A percentile compares a stretch with the other conserved stretches of the same genome.
Evolutionary conservation across 2,888 invertebrate genomes (phyloP).

Genomic region (Ormia ochracea): DNA sequence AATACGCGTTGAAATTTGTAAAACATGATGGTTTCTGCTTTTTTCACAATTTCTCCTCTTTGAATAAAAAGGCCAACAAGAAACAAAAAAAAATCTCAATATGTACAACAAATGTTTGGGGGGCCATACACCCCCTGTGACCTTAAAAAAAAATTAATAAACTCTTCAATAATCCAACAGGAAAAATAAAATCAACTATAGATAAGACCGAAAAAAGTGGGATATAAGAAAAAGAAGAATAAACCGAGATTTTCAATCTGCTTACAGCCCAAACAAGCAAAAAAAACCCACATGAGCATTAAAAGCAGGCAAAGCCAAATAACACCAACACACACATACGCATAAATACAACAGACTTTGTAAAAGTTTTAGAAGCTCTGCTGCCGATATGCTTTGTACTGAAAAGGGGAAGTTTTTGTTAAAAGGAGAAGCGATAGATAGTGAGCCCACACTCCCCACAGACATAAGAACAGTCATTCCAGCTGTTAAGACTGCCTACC

Average conservation of each 20-base stretch:
- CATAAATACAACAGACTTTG: background rate
- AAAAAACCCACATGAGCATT: constrained; percentile 18
- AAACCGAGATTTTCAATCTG: constrained; percentile 27
- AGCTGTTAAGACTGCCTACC: too few species aligned
- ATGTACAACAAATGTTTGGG: constrained; percentile 10
- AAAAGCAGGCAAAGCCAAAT: constrained; percentile 47
- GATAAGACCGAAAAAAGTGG: constrained; percentile 7
- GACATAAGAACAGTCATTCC: too few species aligned
- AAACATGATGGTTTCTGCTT: constrained; percentile 54
- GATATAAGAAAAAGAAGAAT: background rate
- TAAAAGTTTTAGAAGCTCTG: constrained; percentile 60
- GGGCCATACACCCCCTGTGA: constrained; percentile 36
- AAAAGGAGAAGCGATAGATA: constrained; percentile 39
- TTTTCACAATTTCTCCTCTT: constrained; percentile 54
- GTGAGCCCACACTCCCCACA: too few species aligned
- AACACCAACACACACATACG: background rate
- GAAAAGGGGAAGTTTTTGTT: background rate
- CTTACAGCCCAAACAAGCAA: constrained; percentile 2
- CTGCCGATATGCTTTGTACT: background rate
- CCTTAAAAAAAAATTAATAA: constrained; percentile 44
- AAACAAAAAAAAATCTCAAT: background rate
- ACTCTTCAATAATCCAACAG: constrained; percentile 16
- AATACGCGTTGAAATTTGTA: constrained; percentile 61
- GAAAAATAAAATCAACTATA: background rate
- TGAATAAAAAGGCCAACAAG: background rate